These are phyloP conservation scores for Pantherophis alleghaniensis DNA, from an alignment of 2,797 vertebrate genomes.

Conservation along the genomic window DNA sequence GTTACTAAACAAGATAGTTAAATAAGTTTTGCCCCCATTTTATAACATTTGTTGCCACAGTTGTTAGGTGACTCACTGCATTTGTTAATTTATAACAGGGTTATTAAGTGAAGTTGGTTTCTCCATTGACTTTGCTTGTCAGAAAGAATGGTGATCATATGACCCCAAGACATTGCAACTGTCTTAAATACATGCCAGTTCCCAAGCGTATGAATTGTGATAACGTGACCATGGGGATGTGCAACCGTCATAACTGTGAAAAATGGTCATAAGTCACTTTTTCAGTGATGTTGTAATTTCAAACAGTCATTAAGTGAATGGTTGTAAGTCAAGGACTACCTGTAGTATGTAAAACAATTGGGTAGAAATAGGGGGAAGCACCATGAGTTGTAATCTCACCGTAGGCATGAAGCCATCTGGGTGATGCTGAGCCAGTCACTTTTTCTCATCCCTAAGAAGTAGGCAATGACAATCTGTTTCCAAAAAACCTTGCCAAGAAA, in stretches of 20 bases:
- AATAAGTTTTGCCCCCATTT: not conserved
- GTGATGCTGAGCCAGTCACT: not conserved
- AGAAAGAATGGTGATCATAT: not conserved
- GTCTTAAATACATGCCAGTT: not conserved
- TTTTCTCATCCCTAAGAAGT: not conserved
- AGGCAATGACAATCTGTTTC: not conserved
- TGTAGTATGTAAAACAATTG: not conserved
- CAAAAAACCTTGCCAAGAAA: not conserved
- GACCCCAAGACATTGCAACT: not conserved
- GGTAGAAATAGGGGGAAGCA: not conserved
- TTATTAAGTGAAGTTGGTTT: not conserved
- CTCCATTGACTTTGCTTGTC: not conserved
- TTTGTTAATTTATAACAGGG: not conserved
- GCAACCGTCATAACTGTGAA: not conserved
- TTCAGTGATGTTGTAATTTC: not conserved
- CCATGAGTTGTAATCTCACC: not conserved
- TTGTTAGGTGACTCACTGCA: not conserved
- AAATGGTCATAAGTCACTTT: not conserved
- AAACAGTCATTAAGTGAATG: not conserved
- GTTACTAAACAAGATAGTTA: not conserved
- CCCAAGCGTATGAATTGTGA: not conserved
- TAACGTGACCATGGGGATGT: not conserved
- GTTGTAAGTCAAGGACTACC: not conserved
- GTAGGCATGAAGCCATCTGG: not conserved
- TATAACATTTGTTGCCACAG: not conserved